Percentiles rank a stretch among this genome's conserved stretches.
These are phyloP conservation scores for Diplodus sargus DNA, from an alignment of 2,797 vertebrate genomes.

Conservation along the genomic window DNA sequence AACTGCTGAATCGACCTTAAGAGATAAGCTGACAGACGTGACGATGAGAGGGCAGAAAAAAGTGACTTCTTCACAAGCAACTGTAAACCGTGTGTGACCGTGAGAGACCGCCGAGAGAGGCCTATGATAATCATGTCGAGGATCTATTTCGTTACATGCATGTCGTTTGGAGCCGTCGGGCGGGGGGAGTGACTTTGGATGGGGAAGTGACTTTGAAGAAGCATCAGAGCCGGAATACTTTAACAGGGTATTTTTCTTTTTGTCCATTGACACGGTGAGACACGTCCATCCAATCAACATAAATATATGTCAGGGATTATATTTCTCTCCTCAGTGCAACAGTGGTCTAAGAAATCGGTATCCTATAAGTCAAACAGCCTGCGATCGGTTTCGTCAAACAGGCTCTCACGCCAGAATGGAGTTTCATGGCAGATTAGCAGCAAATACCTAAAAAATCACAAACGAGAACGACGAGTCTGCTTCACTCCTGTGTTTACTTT, in stretches of 20 bases:
- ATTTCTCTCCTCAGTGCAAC: constrained; percentile 80
- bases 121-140: constrained; percentile 49
- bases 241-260: constrained; percentile 5
- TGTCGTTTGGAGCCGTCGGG: constrained; percentile 35
- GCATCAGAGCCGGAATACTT: constrained; percentile 41
- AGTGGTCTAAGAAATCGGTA: constrained; percentile 75
- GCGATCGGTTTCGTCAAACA: constrained; percentile 21
- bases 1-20: constrained; percentile 59
- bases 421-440: constrained; percentile 69
- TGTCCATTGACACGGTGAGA: constrained; percentile 37
- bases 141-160: constrained; percentile 71
- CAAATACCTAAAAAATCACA: constrained; percentile 68
- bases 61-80: constrained; percentile 66
- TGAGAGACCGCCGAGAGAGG: constrained; percentile 53
- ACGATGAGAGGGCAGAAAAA: constrained; percentile 55
- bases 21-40: constrained; percentile 60
- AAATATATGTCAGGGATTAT: constrained; percentile 41
- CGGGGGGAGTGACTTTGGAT: constrained; percentile 41
- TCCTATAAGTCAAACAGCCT: constrained; percentile 38
- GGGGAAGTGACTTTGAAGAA: constrained; percentile 50
- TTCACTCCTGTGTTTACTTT: constrained; percentile 43
- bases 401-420: constrained; percentile 38
- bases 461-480: constrained; percentile 60
- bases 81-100: constrained; percentile 61
- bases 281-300: constrained; percentile 40